phyloP scores from a whole-genome alignment of 2,797 vertebrate genomes.

The Crenuchus spilurus region DNA sequence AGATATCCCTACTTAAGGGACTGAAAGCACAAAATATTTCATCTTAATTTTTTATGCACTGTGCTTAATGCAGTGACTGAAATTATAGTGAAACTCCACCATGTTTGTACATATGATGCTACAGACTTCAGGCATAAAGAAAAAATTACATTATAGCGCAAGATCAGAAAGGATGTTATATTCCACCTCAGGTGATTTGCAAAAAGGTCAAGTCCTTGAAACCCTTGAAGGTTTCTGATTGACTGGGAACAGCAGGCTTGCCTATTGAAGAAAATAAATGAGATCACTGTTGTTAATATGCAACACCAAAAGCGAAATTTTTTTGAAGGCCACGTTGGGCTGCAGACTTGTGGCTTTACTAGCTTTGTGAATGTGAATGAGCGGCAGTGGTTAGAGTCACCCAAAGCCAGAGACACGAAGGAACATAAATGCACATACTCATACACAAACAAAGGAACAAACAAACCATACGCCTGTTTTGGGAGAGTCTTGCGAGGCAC shows the following conservation, averaged over 20 bases:
- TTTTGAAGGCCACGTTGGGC: conserved; percentile 39
- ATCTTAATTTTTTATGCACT: too few species aligned
- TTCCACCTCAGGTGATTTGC: conserved; percentile 1
- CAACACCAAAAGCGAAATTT: conserved; percentile 27
- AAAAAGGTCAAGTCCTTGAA: conserved; percentile 33
- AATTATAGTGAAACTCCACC: conserved; percentile 3
- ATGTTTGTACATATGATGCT: neutral
- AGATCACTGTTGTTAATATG: conserved; percentile 45
- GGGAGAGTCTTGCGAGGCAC: conserved; percentile 18
- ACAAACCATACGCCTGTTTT: conserved; percentile 38
- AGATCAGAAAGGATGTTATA: conserved; percentile 12
- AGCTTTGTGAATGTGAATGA: conserved; percentile 44
- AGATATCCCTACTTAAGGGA: too few species aligned
- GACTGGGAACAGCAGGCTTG: neutral
- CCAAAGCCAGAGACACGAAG: conserved; percentile 4
- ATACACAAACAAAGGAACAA: conserved; percentile 30
- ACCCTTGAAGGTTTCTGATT: conserved; percentile 13
- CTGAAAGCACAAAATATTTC: too few species aligned
- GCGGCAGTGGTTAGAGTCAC: conserved; percentile 42
- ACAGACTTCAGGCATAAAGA: neutral
- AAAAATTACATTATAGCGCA: neutral
- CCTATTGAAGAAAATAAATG: conserved; percentile 10
- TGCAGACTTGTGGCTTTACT: conserved; percentile 28
- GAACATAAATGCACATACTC: conserved; percentile 10
- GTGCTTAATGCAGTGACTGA: neutral